A percentile compares a stretch with the other conserved stretches of the same genome.
Conservation (phyloP, 2,888 invertebrate species). For the Xanthorhoe spadicearia region DNA sequence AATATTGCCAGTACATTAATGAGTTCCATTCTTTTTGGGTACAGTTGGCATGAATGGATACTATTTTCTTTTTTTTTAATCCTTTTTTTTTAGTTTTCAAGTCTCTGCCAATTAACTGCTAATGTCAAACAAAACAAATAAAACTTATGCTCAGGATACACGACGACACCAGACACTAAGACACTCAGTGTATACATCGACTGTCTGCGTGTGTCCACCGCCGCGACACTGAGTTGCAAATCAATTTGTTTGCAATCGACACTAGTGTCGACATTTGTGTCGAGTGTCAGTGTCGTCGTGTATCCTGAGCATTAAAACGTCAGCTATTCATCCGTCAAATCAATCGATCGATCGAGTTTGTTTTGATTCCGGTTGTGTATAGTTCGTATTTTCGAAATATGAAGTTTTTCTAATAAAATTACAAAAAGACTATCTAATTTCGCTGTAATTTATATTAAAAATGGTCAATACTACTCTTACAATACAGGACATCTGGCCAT, state of each 20-base stretch:
- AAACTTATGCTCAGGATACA: no score
- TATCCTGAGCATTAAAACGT: background rate
- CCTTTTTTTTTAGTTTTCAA: background rate
- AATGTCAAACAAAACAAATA: background rate
- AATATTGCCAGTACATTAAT: background rate
- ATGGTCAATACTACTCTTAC: conserved; percentile 62
- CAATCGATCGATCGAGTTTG: background rate
- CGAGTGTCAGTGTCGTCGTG: no score
- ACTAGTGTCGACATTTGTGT: no score
- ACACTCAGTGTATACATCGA: no score
- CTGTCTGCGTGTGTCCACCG: no score
- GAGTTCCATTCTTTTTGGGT: background rate
- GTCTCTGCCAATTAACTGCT: background rate
- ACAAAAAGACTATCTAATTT: background rate
- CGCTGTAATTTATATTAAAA: conserved; percentile 20
- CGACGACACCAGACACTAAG: no score
- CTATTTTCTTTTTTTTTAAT: background rate
- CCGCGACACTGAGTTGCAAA: no score
- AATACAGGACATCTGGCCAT: conserved; percentile 67
- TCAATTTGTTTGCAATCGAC: no score
- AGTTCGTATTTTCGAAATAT: background rate
- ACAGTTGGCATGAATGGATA: background rate
- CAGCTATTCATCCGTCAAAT: background rate
- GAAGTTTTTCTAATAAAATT: background rate
- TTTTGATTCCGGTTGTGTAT: background rate